A percentile compares a stretch with the other conserved stretches of the same genome.
Evolutionary conservation across 2,113 vertebrate species (phyloP).

Genomic region (Orthonyx spaldingii): DNA sequence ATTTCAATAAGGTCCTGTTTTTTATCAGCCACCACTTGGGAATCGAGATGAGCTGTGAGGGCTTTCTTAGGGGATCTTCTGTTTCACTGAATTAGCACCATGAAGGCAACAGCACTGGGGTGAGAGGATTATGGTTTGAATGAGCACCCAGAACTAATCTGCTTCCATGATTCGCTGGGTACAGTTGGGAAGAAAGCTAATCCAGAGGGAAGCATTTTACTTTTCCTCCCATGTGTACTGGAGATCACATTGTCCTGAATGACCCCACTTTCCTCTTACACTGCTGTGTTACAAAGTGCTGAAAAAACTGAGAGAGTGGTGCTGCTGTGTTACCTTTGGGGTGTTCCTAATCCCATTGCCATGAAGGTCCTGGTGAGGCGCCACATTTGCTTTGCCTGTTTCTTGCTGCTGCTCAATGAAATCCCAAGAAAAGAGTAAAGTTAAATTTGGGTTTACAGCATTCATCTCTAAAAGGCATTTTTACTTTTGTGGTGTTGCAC

Average conservation of each 20-base stretch:
- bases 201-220: background rate
- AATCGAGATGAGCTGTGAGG: background rate
- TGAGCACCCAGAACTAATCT: slow-evolving; percentile 15
- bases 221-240: background rate
- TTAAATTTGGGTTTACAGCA: background rate
- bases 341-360: background rate
- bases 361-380: accelerated
- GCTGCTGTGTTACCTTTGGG: background rate
- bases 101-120: background rate
- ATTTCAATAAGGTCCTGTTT: background rate
- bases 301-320: background rate
- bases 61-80: background rate
- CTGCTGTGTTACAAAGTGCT: background rate
- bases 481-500: background rate
- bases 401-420: background rate
- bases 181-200: background rate
- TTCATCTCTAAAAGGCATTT: background rate
- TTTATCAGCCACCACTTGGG: background rate
- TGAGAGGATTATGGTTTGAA: background rate
- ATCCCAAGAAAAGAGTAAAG: background rate
- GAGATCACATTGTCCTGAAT: background rate
- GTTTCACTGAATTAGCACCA: background rate
- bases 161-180: background rate
- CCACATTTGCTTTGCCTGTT: background rate
- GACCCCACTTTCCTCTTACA: background rate